Evolutionary conservation across 2,888 invertebrate genomes (phyloP).

Genomic region (Amblyjoppa proteus): DNA sequence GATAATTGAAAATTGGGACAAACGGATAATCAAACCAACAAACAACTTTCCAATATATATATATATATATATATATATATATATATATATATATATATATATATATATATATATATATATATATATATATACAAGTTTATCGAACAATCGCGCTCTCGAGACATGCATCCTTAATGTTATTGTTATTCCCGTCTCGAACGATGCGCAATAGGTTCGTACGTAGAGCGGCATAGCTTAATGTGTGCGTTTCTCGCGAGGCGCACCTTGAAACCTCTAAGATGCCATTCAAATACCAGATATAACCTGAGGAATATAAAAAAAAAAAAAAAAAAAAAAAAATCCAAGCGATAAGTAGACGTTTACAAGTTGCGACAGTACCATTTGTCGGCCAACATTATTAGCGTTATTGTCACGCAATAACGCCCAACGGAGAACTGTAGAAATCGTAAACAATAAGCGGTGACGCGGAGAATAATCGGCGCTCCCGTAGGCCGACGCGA

Average conservation of each 20-base stretch:
- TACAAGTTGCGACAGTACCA: neutral
- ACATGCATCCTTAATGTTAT: conserved; percentile 28
- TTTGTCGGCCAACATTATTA: neutral
- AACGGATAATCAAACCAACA: neutral
- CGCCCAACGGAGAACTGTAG: neutral
- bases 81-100: too few species aligned
- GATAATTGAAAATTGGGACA: neutral
- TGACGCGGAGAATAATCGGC: neutral
- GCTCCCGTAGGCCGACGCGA: neutral
- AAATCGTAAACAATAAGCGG: conserved; percentile 13
- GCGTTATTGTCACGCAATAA: neutral
- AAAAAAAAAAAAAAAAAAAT: conserved; percentile 18
- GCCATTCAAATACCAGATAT: conserved; percentile 52
- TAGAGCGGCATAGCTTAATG: neutral
- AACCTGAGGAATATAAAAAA: neutral
- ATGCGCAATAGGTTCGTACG: conserved; percentile 19
- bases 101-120: too few species aligned
- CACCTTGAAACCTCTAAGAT: conserved; percentile 39
- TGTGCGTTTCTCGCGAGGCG: conserved; percentile 7
- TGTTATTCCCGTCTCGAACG: conserved; percentile 42
- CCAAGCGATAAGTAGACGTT: neutral
- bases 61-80: too few species aligned
- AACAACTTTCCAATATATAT: too few species aligned
- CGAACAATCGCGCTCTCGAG: neutral
- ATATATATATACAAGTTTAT: too few species aligned